These are phyloP conservation scores for Philereme transversata DNA, from an alignment of 2,888 invertebrate genomes.

Conservation along the genomic window DNA sequence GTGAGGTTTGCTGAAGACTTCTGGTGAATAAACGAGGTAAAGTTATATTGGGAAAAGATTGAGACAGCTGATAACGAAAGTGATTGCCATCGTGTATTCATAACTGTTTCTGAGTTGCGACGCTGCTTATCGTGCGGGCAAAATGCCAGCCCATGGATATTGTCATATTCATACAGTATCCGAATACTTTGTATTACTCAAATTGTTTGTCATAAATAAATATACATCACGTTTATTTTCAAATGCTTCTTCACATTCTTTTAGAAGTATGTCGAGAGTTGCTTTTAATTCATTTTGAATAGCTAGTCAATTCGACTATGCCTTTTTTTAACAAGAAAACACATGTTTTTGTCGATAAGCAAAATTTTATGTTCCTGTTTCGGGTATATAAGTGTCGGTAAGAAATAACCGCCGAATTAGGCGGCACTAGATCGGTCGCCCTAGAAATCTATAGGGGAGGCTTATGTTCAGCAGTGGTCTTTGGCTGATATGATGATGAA, in stretches of 20 bases:
- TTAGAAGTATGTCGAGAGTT: no score
- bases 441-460: no score
- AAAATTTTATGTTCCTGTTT: no score
- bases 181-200: slow-evolving; percentile 16
- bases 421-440: no score
- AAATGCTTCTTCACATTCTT: background rate
- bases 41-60: background rate
- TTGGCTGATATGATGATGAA: no score
- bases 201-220: slow-evolving; percentile 10
- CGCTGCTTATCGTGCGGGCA: slow-evolving; percentile 20
- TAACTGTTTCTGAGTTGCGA: slow-evolving; percentile 6
- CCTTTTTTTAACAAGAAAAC: no score
- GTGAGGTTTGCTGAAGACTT: slow-evolving; percentile 39
- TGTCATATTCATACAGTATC: slow-evolving; percentile 21
- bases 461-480: no score
- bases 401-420: no score
- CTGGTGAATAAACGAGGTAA: slow-evolving; percentile 6
- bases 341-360: no score
- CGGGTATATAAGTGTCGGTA: no score
- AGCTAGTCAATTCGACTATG: no score
- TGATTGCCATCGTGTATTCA: background rate
- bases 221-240: background rate
- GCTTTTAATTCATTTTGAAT: no score
- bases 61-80: background rate
- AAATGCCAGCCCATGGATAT: slow-evolving; percentile 17